Conservation (phyloP, 2,888 invertebrate genomes). For the Drosophila longiperda region DNA sequence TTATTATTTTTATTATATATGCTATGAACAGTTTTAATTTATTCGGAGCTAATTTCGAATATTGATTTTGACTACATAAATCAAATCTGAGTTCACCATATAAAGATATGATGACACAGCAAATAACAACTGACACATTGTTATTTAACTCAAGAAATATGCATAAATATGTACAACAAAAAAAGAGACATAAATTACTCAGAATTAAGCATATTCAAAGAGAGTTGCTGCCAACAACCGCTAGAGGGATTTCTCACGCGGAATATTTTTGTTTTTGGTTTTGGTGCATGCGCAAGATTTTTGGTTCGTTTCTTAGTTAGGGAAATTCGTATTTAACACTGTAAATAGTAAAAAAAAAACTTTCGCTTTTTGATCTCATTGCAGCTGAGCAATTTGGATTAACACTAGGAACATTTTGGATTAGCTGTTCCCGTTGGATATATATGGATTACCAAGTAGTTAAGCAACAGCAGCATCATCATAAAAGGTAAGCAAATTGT, state of each 20-base stretch:
- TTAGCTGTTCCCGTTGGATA: slow-evolving; percentile 44
- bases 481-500: slow-evolving; percentile 59
- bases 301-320: slow-evolving; percentile 54
- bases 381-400: slow-evolving; percentile 39
- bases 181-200: neutral
- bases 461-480: slow-evolving; percentile 15
- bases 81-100: neutral
- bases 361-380: slow-evolving; percentile 23
- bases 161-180: neutral
- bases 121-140: neutral
- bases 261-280: neutral
- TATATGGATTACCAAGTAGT: slow-evolving; percentile 50
- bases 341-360: slow-evolving; percentile 22
- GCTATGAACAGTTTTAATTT: neutral
- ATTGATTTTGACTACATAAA: neutral
- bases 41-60: neutral
- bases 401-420: slow-evolving; percentile 35
- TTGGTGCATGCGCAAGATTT: slow-evolving; percentile 34
- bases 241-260: slow-evolving; percentile 30
- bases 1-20: no score
- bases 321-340: slow-evolving; percentile 39
- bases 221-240: slow-evolving; percentile 29
- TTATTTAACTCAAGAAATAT: neutral
- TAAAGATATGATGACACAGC: neutral
- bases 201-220: neutral